Evolutionary conservation across 2,888 invertebrate genomes (phyloP).

Genomic region (Monochamus alternatus): DNA sequence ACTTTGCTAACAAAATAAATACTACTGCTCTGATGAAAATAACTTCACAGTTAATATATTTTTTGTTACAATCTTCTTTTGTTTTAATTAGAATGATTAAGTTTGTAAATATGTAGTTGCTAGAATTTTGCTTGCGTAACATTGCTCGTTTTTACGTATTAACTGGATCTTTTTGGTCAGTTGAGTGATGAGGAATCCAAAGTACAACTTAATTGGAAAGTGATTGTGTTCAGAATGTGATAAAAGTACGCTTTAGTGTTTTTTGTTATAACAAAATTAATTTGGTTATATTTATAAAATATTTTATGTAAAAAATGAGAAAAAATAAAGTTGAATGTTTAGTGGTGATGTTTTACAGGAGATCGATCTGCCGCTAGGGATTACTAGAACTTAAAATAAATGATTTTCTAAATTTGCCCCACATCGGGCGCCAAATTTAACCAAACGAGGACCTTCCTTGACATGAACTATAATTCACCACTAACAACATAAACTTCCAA

Average conservation of each 20-base stretch:
- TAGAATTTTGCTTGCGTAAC: background rate
- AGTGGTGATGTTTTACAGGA: background rate
- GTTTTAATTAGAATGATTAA: too few species aligned
- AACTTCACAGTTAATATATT: too few species aligned
- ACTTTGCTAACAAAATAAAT: too few species aligned
- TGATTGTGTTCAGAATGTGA: background rate
- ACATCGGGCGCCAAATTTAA: too few species aligned
- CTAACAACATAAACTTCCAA: too few species aligned
- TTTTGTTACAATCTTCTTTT: too few species aligned
- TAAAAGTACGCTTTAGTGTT: background rate
- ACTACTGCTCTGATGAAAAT: too few species aligned
- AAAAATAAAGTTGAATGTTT: background rate
- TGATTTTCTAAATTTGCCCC: background rate
- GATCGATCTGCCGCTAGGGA: background rate
- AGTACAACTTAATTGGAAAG: background rate
- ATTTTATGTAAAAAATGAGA: background rate
- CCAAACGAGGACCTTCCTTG: too few species aligned
- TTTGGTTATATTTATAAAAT: background rate
- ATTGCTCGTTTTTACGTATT: background rate
- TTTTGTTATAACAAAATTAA: background rate
- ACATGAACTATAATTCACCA: too few species aligned
- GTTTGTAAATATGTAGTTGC: too few species aligned
- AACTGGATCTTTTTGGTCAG: background rate
- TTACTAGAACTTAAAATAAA: background rate
- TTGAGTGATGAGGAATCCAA: background rate